phyloP scores from a whole-genome alignment of 1,140 invertebrate species.

The Rhizoglyphus robini region DNA sequence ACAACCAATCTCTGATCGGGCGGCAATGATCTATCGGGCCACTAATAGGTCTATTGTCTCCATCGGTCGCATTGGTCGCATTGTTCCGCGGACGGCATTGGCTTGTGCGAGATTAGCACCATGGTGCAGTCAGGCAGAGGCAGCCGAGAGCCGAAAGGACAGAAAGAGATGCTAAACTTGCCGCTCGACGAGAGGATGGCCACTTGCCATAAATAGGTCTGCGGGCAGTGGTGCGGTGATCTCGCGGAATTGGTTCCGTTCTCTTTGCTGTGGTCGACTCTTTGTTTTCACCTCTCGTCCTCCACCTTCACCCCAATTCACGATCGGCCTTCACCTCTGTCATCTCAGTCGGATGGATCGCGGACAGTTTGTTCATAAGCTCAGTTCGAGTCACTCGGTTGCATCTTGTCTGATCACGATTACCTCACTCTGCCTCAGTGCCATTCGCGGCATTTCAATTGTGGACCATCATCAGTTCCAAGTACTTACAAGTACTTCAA shows the following conservation, averaged over 20 bases:
- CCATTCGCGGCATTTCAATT: no score
- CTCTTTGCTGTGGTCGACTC: neutral
- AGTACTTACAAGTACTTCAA: no score
- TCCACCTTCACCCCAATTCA: neutral
- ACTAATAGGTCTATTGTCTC: neutral
- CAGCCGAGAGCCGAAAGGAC: no score
- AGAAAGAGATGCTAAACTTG: neutral
- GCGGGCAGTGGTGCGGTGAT: neutral
- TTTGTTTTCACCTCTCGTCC: neutral
- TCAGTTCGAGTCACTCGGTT: no score
- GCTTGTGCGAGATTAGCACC: neutral
- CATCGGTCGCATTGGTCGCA: neutral
- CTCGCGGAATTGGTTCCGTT: slow-evolving; percentile 4
- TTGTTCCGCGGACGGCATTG: no score
- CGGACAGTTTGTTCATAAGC: no score
- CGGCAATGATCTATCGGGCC: neutral
- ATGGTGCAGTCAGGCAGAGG: neutral
- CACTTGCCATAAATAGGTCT: slow-evolving; percentile 18
- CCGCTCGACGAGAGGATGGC: neutral
- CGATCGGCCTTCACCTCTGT: neutral
- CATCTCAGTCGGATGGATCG: neutral
- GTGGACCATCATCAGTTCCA: no score
- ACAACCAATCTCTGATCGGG: neutral
- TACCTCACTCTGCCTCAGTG: no score
- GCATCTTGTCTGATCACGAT: no score